Percentiles rank a stretch among this genome's conserved stretches.
Evolutionary conservation across 1,140 invertebrate genomes (phyloP).

Genomic region (Bombus sibiricus): DNA sequence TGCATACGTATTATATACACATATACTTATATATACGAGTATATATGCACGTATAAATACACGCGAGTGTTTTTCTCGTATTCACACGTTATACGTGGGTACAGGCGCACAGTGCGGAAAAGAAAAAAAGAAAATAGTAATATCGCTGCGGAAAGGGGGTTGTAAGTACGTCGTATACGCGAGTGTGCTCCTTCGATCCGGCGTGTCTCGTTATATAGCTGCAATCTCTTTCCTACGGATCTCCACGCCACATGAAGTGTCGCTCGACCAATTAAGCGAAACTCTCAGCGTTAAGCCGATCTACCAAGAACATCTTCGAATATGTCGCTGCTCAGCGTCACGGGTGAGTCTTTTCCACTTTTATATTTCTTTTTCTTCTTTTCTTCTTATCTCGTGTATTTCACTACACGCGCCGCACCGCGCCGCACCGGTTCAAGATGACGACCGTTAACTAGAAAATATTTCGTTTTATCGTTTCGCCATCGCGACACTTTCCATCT

Average conservation of each 20-base stretch:
- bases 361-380: neutral
- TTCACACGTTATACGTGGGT: conserved; percentile 41
- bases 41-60: conserved; percentile 19
- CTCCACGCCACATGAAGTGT: conserved; percentile 56
- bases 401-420: neutral
- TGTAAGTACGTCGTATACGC: conserved; percentile 47
- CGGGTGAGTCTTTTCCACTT: conserved; percentile 65
- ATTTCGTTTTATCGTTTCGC: neutral
- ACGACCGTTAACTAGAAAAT: neutral
- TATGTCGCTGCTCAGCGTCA: conserved; percentile 79
- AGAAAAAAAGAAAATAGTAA: conserved; percentile 29
- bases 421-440: neutral
- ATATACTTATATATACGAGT: conserved; percentile 23
- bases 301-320: conserved; percentile 57
- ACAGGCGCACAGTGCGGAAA: conserved; percentile 45
- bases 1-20: conserved; percentile 38
- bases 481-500: neutral
- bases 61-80: conserved; percentile 36
- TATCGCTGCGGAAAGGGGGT: conserved; percentile 35
- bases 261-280: conserved; percentile 58
- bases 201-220: conserved; percentile 58
- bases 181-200: conserved; percentile 57
- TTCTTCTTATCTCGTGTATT: neutral
- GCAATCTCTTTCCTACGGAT: conserved; percentile 57
- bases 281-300: conserved; percentile 56